phyloP scores from a whole-genome alignment of 2,888 invertebrate genomes.

The Drosophila robusta region DNA sequence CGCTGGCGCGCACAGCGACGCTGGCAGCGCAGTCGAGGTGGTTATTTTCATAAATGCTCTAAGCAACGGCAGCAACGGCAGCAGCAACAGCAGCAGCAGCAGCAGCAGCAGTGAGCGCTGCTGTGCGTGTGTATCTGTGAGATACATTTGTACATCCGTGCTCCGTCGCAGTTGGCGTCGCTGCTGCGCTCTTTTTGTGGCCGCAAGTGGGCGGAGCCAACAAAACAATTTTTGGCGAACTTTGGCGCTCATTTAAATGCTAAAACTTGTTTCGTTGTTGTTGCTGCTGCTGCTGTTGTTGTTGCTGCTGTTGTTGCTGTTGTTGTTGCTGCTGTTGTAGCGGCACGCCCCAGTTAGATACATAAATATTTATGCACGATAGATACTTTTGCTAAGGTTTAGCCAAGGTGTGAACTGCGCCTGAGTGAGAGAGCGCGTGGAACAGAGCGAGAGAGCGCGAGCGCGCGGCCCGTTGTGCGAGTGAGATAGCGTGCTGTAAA shows the following conservation, averaged over 20 bases:
- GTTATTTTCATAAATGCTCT: constrained; percentile 68
- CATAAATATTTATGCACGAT: constrained; percentile 80
- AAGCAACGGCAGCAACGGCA: constrained; percentile 41
- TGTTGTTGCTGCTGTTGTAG: constrained; percentile 50
- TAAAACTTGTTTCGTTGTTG: constrained; percentile 56
- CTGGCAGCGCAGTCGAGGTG: constrained; percentile 53
- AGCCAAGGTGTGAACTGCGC: constrained; percentile 73
- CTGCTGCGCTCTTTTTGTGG: constrained; percentile 53
- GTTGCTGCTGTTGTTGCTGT: constrained; percentile 7
- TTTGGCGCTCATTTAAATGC: constrained; percentile 75
- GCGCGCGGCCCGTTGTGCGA: constrained; percentile 7
- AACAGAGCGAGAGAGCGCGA: constrained; percentile 15
- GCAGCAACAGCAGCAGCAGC: constrained; percentile 30
- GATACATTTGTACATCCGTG: constrained; percentile 28
- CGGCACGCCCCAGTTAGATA: constrained; percentile 83
- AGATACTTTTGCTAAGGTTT: constrained; percentile 75
- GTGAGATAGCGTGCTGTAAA: constrained; percentile 30
- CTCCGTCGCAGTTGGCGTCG: constrained; percentile 13
- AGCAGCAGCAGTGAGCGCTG: constrained; percentile 6
- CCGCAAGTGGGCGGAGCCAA: constrained; percentile 80
- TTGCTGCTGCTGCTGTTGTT: constrained; percentile 7
- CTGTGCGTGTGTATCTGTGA: constrained; percentile 27
- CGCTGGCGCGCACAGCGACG: constrained; percentile 25
- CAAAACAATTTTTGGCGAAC: constrained; percentile 65
- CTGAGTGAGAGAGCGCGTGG: constrained; percentile 33